Percentiles rank a stretch among this genome's conserved stretches.
phyloP scores from a whole-genome alignment of 2,888 invertebrate genomes.

The Abrostola tripartita region DNA sequence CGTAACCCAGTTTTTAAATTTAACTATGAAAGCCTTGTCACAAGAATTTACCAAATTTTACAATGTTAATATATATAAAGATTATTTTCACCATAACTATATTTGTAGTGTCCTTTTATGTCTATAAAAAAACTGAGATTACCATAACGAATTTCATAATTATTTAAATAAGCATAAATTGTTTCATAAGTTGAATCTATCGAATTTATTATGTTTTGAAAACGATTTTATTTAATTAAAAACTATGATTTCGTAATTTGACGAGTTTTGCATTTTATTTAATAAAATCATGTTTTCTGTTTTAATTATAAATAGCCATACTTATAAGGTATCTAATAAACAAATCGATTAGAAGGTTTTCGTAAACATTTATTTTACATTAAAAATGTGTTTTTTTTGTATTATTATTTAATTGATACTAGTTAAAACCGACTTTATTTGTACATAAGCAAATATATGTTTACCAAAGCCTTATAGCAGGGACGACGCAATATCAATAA shows the following conservation, averaged over 20 bases:
- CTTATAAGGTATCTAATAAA: neutral
- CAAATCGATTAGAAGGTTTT: no score
- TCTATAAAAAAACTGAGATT: slow-evolving; percentile 59
- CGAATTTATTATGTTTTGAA: slow-evolving; percentile 57
- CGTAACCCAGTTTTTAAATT: no score
- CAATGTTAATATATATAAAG: neutral
- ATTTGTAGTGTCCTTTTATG: slow-evolving; percentile 38
- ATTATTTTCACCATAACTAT: neutral
- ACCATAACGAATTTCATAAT: slow-evolving; percentile 62
- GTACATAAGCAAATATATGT: no score
- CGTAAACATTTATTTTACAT: no score
- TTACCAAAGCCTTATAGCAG: no score
- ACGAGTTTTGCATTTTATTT: slow-evolving; percentile 58
- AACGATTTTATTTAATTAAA: slow-evolving; percentile 56
- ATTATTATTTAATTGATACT: no score
- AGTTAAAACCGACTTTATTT: no score
- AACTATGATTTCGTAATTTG: slow-evolving; percentile 50
- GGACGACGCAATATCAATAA: no score
- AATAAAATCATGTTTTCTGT: slow-evolving; percentile 9
- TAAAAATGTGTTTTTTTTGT: no score
- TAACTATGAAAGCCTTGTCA: no score
- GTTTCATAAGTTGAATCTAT: slow-evolving; percentile 48
- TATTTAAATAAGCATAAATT: slow-evolving; percentile 31
- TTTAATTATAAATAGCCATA: slow-evolving; percentile 5
- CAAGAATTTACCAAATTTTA: neutral